Conservation (phyloP, 2,797 vertebrate genomes). For the Tachyglossus aculeatus region DNA sequence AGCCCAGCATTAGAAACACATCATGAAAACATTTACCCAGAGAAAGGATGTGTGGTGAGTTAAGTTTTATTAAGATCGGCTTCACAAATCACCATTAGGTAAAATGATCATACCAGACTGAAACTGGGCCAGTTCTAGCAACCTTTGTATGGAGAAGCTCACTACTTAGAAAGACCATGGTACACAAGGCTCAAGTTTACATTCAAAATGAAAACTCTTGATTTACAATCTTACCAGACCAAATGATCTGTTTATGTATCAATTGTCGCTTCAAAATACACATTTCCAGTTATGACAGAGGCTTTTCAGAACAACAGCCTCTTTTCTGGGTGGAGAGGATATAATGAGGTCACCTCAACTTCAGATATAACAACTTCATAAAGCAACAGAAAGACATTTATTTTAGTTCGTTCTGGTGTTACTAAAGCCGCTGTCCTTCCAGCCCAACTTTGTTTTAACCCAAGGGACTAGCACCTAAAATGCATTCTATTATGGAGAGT, state of each 20-base stretch:
- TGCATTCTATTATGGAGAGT: too few species aligned
- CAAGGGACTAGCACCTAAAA: slow-evolving; percentile 50
- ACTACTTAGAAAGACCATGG: slow-evolving; percentile 19
- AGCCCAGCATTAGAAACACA: slow-evolving; percentile 29
- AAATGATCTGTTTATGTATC: slow-evolving; percentile 14
- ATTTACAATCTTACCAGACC: neutral
- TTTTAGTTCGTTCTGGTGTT: slow-evolving; percentile 62
- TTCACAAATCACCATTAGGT: neutral
- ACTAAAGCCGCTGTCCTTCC: slow-evolving; percentile 55
- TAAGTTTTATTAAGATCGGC: neutral
- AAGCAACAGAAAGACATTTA: slow-evolving; percentile 51
- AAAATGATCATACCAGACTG: slow-evolving; percentile 11
- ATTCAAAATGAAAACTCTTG: slow-evolving; percentile 6
- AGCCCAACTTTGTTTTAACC: slow-evolving; percentile 41
- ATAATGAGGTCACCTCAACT: slow-evolving; percentile 1
- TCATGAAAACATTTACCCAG: slow-evolving; percentile 17
- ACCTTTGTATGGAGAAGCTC: neutral
- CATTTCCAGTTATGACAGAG: slow-evolving; percentile 36
- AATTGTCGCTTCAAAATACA: slow-evolving; percentile 24
- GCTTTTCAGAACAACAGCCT: slow-evolving; percentile 38
- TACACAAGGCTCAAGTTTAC: neutral
- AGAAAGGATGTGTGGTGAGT: slow-evolving; percentile 22
- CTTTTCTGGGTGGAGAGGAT: slow-evolving; percentile 43
- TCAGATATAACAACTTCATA: slow-evolving; percentile 42
- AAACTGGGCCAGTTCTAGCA: slow-evolving; percentile 18